Evolutionary conservation across 2,888 invertebrate species (phyloP).

Genomic region (Stenodema calcarata): DNA sequence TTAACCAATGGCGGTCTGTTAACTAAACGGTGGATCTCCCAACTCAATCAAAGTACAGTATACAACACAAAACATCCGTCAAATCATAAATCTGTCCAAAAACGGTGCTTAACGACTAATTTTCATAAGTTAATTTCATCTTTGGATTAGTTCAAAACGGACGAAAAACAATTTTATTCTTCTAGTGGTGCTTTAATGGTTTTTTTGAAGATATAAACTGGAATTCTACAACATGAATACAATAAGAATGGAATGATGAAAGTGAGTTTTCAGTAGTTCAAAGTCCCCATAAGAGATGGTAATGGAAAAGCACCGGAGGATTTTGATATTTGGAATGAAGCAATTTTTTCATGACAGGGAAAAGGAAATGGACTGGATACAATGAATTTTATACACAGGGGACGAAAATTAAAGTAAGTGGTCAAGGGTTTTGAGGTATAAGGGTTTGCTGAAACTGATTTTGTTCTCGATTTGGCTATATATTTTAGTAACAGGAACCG

Average conservation of each 20-base stretch:
- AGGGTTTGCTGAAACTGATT: too few species aligned
- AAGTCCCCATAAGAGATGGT: slow-evolving; percentile 4
- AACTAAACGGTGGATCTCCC: not conserved
- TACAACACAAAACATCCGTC: not conserved
- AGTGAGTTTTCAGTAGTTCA: not conserved
- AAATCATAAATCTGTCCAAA: not conserved
- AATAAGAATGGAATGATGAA: slow-evolving; percentile 17
- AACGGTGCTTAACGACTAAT: not conserved
- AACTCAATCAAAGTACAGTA: not conserved
- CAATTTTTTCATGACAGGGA: not conserved
- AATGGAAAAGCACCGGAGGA: not conserved
- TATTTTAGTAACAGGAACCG: too few species aligned
- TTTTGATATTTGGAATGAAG: not conserved
- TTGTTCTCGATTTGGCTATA: too few species aligned
- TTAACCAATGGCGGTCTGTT: not conserved
- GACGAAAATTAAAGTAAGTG: too few species aligned
- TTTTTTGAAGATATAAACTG: slow-evolving; percentile 22
- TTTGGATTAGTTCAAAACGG: not conserved
- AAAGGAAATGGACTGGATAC: too few species aligned
- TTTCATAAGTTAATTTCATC: not conserved
- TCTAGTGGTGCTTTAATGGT: slow-evolving; percentile 2
- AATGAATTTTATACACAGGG: too few species aligned
- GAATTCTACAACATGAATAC: slow-evolving; percentile 34
- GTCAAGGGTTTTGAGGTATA: too few species aligned
- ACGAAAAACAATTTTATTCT: not conserved